phyloP scores from a whole-genome alignment of 2,888 invertebrate genomes.

The Tiliacea aurago region DNA sequence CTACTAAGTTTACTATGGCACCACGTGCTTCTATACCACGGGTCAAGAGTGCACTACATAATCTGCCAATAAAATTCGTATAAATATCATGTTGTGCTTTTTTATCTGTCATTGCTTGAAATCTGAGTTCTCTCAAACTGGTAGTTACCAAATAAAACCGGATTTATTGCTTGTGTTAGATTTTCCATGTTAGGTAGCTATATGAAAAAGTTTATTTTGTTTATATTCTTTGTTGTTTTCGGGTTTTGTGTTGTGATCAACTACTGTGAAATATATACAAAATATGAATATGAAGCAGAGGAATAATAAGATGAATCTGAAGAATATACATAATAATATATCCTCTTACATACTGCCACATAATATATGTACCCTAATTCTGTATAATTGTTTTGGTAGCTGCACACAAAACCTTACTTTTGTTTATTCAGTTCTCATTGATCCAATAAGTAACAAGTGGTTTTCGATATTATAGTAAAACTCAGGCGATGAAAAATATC shows the following conservation, averaged over 20 bases:
- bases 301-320: neutral
- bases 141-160: neutral
- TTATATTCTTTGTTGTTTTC: neutral
- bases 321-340: neutral
- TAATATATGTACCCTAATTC: too few species aligned
- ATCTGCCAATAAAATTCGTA: constrained; percentile 2
- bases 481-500: neutral
- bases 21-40: too few species aligned
- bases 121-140: neutral
- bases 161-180: neutral
- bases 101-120: neutral
- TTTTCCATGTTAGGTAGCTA: neutral
- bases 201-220: too few species aligned
- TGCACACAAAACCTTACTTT: neutral
- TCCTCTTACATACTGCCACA: too few species aligned
- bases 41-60: neutral
- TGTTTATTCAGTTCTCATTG: neutral
- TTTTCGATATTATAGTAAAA: neutral
- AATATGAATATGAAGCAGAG: neutral
- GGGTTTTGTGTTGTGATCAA: neutral
- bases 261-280: neutral
- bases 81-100: neutral
- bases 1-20: neutral
- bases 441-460: neutral
- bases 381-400: neutral